Conservation (phyloP, 2,797 vertebrate species). For the Falco rusticolus region DNA sequence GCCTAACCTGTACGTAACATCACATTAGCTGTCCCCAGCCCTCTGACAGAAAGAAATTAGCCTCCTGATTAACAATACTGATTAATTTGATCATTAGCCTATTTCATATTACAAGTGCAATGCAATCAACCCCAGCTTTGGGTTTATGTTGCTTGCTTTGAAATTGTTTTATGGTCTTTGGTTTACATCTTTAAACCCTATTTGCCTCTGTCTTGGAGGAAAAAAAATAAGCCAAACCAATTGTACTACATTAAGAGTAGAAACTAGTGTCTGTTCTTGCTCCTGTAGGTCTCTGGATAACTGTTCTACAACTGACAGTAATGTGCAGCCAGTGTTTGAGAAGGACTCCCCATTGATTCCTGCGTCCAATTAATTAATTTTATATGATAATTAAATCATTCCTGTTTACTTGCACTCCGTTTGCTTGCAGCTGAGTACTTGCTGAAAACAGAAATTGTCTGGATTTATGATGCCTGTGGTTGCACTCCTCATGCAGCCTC, state of each 20-base stretch:
- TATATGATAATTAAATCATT: conserved; percentile 37
- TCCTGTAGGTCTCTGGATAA: not conserved
- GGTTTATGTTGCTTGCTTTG: not conserved
- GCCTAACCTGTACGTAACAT: accelerated
- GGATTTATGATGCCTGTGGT: not conserved
- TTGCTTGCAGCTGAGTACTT: conserved; percentile 22
- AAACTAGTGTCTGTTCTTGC: not conserved
- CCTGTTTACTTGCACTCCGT: not conserved
- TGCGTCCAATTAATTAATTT: conserved; percentile 22
- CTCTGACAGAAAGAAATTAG: not conserved
- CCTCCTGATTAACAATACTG: not conserved
- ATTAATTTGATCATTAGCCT: not conserved
- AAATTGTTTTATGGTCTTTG: not conserved
- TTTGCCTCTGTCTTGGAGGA: not conserved
- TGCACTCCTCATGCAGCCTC: not conserved
- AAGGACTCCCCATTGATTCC: not conserved
- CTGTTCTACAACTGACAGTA: not conserved
- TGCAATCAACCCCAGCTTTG: not conserved
- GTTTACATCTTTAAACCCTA: not conserved
- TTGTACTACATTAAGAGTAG: not conserved
- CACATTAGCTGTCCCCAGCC: not conserved
- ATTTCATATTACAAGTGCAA: not conserved
- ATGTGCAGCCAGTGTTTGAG: conserved; percentile 16
- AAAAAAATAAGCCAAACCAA: not conserved
- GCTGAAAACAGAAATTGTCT: conserved; percentile 3